Conservation (phyloP, 1,140 invertebrate genomes). For the Acromyrmex echinatior region DNA sequence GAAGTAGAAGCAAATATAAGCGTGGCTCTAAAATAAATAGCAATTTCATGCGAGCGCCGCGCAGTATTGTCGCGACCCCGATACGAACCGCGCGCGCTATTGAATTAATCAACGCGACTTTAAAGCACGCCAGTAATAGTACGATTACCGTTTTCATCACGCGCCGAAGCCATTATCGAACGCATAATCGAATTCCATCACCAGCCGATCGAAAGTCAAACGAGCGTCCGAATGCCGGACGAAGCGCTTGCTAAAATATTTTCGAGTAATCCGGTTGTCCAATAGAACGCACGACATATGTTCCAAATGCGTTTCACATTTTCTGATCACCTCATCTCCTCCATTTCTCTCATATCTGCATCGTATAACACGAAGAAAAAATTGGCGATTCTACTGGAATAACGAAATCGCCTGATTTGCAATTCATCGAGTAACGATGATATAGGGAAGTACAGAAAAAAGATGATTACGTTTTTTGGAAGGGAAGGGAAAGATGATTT, state of each 20-base stretch:
- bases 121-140: slow-evolving; percentile 67
- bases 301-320: slow-evolving; percentile 22
- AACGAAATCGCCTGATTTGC: not conserved
- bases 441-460: not conserved
- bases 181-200: slow-evolving; percentile 34
- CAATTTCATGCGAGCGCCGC: not conserved
- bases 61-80: not conserved
- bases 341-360: not conserved
- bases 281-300: not conserved
- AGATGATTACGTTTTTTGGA: not conserved
- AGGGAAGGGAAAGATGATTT: not conserved
- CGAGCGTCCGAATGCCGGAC: slow-evolving; percentile 27
- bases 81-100: slow-evolving; percentile 15
- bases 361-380: not conserved
- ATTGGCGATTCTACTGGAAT: not conserved
- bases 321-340: not conserved
- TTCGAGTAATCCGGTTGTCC: slow-evolving; percentile 16
- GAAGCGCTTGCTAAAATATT: slow-evolving; percentile 45
- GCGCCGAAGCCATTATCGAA: slow-evolving; percentile 24
- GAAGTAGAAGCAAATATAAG: not conserved
- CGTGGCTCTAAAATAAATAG: slow-evolving; percentile 12
- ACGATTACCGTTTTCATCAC: slow-evolving; percentile 51
- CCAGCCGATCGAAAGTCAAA: slow-evolving; percentile 72
- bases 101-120: slow-evolving; percentile 74
- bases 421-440: not conserved